Base-by-base conservation (phyloP, 37 sponge, comb jelly and placozoan species). In the Agelas oroides region DNA sequence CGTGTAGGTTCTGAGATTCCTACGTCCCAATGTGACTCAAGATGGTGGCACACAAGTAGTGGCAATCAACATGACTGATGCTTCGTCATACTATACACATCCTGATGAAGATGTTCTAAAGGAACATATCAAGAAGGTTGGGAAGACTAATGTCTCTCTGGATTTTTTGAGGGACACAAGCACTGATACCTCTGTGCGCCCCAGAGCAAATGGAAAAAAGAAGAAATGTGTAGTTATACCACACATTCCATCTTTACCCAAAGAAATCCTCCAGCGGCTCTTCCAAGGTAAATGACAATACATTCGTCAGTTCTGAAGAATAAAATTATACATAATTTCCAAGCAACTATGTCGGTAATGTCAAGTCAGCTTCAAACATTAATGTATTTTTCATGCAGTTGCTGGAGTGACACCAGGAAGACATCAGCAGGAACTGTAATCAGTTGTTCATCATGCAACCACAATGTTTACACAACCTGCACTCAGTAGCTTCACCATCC, bases 151-250 rank as follows among this genome's bases (percentile, higher is more conserved):
- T 62, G 64, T 62, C 5, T 27, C 64, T 28, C 24, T 62, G 27
- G 64, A 62, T 62, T 62, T 62, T 12, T 27, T 62, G 24, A n/a
- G 64, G 28, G 28, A 27, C 28, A 62, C 64, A 5, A 62, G 64
- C 64, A 62, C 13, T 28, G 64, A 62, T 62, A 27, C 28, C 2
- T n/a, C 28, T 28, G 28, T 62, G 24, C 64, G 28, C 28, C 28
- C 64, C 13, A 62, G 64, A 11, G 11, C 27, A 6, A 62, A 62
- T 62, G 64, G 64, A 3, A 57, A 57, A 19, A 62, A 62, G 28
- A 62, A 62, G 28, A 62, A 62, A 11, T 62, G 64, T 62, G 64
- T 27, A 5, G 64, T 62, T 13, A 62, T 62, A 28, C 64, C 64
- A 28, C 64, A 62, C 28, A 27, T 62, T 5, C 46, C 46, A 3